Percentiles rank a stretch among this genome's conserved stretches.
Conservation (phyloP, 2,888 invertebrate genomes). For the Ophion obscuratus region DNA sequence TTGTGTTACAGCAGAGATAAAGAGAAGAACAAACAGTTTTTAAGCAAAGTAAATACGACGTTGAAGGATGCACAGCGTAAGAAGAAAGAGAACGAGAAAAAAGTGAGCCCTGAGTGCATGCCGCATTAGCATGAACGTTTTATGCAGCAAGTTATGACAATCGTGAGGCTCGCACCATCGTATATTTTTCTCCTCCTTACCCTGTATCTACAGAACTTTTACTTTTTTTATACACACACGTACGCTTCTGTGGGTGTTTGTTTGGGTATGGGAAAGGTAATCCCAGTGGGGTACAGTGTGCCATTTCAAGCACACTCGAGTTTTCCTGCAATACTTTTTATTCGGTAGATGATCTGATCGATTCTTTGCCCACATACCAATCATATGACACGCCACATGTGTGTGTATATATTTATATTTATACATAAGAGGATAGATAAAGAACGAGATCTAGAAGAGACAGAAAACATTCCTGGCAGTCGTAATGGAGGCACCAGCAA, state of each 20-base stretch:
- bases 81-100: background rate
- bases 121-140: background rate
- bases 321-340: background rate
- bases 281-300: background rate
- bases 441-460: background rate
- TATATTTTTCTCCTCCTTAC: background rate
- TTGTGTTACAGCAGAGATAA: no score
- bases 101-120: background rate
- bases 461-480: conserved; percentile 9
- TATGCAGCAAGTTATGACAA: conserved; percentile 6
- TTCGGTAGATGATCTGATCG: background rate
- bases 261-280: background rate
- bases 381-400: background rate
- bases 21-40: background rate
- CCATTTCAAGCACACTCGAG: background rate
- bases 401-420: background rate
- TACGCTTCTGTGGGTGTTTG: background rate
- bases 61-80: no score
- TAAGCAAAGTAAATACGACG: background rate
- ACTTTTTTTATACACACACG: background rate
- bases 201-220: background rate
- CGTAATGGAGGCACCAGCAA: background rate
- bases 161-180: background rate
- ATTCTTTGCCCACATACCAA: background rate
- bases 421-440: no score